phyloP scores from a whole-genome alignment of 2,888 invertebrate species.

The Seira sanloemensis region DNA sequence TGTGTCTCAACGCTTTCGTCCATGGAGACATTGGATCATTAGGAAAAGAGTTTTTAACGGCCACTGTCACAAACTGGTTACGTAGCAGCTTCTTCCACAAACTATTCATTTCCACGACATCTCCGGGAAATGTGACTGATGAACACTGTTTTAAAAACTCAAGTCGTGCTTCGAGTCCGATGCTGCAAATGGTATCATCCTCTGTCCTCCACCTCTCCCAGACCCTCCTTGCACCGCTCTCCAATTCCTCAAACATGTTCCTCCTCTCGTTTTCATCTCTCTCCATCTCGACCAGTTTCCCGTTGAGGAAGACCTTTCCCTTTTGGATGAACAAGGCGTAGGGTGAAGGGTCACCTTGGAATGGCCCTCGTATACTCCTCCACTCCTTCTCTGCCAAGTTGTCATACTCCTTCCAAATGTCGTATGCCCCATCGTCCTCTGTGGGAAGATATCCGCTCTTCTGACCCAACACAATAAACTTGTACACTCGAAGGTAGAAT shows the following conservation, averaged over 20 bases:
- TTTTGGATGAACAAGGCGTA: background rate
- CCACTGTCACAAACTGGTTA: too few species aligned
- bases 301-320: background rate
- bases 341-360: background rate
- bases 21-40: too few species aligned
- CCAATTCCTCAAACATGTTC: background rate
- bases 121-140: constrained; percentile 12
- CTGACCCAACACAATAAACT: constrained; percentile 8
- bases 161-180: background rate
- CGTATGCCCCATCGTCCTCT: background rate
- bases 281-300: background rate
- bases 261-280: background rate
- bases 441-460: background rate
- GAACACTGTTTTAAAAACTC: background rate
- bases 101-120: background rate
- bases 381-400: background rate
- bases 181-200: too few species aligned
- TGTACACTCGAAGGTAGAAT: constrained; percentile 33
- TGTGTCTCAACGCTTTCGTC: too few species aligned
- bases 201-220: background rate
- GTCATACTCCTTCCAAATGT: constrained; percentile 9
- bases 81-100: too few species aligned
- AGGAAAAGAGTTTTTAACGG: too few species aligned
- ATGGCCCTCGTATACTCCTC: background rate
- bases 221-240: background rate